Evolutionary conservation across 2,113 vertebrate genomes (phyloP), one percentile per base, ranked within the genome.

Genomic region (Pollimyrus isidori): DNA sequence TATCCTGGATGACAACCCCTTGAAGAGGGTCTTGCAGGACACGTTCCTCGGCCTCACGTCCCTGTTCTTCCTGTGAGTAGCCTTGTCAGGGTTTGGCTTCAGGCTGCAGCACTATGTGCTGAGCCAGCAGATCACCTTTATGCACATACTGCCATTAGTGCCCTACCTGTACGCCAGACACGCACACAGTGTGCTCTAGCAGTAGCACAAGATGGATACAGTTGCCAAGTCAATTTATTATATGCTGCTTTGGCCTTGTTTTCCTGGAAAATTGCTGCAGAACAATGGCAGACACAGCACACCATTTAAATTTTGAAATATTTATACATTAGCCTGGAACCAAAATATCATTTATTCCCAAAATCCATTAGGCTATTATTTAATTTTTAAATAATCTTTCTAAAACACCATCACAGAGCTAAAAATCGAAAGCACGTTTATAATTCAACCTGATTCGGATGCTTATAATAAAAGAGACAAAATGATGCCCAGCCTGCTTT

Each of bases 1-100:
- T 92, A 94, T 97, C 90, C 94, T 97, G 93, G 96, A 97, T 92
- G 94, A 97, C 91, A 97, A 97, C 88, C 95, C 95, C 3, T 93
- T 96, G 45, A 94, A 89, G 89, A 95, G 48, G 87, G 92, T 96
- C 91, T 95, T 94, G 39, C 94, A 93, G 89, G 94, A 94, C 85
- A 91, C 95, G 2, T 97, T 97, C 94, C 91, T 92, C 26, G 96
- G 95, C 1, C 92, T 97, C 80, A 92, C 93, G 89, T 96, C 94
- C 26, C 93, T 96, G 52, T 93, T 91, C 87, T 96, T 95, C 91
- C 91, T 95, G 96, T 97, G 93, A 97, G 95, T 97, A 91, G 5
- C 26, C 76, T 84, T 88, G 23, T 23, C 39, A 45, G 45, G 2
- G 19, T 7, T n/a, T 19, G 17, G 35, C 35, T 17, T 19, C 35